Evolutionary conservation across 2,797 vertebrate genomes (phyloP).

Genomic region (Peromyscus aztecus): DNA sequence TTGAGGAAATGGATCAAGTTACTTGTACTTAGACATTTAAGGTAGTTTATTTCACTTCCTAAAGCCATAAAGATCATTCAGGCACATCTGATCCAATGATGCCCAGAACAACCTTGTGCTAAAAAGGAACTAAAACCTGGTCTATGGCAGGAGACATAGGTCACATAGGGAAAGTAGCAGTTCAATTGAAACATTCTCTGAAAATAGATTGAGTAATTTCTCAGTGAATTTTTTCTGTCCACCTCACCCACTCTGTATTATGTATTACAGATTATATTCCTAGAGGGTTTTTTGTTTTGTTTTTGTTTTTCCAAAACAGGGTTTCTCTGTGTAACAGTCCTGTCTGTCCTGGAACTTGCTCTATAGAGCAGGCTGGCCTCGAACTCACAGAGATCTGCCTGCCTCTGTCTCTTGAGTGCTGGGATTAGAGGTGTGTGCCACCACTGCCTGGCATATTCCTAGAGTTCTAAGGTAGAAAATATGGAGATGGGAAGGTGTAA

Average conservation of each 20-base stretch:
- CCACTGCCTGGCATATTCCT: not conserved
- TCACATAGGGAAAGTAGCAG: not conserved
- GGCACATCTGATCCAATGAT: not conserved
- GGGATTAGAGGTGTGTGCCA: not conserved
- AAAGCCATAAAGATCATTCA: not conserved
- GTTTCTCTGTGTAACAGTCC: not conserved
- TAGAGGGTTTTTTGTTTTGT: not conserved
- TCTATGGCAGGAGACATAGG: not conserved
- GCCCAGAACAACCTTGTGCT: no score
- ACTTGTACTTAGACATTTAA: not conserved
- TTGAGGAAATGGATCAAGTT: not conserved
- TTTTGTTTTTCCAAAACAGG: not conserved
- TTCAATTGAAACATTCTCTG: conserved; percentile 3
- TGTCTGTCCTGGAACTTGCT: not conserved
- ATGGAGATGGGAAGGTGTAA: not conserved
- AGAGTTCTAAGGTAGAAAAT: not conserved
- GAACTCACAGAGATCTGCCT: not conserved
- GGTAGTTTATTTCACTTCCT: not conserved
- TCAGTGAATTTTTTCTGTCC: not conserved
- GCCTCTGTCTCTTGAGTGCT: not conserved
- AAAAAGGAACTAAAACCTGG: not conserved
- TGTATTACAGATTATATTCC: not conserved
- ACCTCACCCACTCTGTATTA: not conserved
- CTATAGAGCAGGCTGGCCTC: not conserved
- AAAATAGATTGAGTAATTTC: not conserved